phyloP scores from a whole-genome alignment of 1,140 invertebrate genomes.

The Drosophila lowei region DNA sequence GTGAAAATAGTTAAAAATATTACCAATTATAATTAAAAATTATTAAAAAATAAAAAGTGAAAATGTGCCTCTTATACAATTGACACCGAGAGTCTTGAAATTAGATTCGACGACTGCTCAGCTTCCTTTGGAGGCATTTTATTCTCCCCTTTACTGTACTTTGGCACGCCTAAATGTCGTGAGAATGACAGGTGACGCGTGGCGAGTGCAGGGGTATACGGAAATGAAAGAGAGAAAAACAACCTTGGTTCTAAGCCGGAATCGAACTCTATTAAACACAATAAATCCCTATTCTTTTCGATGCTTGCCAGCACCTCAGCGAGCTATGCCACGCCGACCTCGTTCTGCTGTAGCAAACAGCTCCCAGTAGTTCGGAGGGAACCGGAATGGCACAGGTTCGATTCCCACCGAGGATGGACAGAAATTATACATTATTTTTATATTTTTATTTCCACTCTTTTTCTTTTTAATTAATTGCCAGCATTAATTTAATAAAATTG shows the following conservation, averaged over 20 bases:
- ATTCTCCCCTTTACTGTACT: slow-evolving; percentile 7
- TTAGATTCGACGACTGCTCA: slow-evolving; percentile 33
- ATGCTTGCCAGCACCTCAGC: too few relatives aligned
- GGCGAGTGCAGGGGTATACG: slow-evolving; percentile 1
- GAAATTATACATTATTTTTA: too few relatives aligned
- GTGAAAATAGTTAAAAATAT: too few relatives aligned
- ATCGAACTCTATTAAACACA: too few relatives aligned
- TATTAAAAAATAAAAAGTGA: not conserved
- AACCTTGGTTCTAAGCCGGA: too few relatives aligned
- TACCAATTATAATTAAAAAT: too few relatives aligned
- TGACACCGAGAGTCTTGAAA: slow-evolving; percentile 42
- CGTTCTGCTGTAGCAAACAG: not conserved
- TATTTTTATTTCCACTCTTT: not conserved
- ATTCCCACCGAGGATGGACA: not conserved
- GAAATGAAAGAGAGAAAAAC: too few relatives aligned
- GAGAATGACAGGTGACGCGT: slow-evolving; percentile 4
- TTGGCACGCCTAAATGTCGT: slow-evolving; percentile 1
- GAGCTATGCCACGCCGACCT: not conserved
- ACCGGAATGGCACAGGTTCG: not conserved
- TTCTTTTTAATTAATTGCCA: not conserved
- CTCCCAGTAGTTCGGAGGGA: not conserved
- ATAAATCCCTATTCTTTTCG: too few relatives aligned
- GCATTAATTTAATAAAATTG: too few relatives aligned
- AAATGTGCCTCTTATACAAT: slow-evolving; percentile 27
- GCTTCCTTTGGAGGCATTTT: slow-evolving; percentile 30